Evolutionary conservation across 2,113 vertebrate species (phyloP).

Genomic region (Drymodes brunneopygia): DNA sequence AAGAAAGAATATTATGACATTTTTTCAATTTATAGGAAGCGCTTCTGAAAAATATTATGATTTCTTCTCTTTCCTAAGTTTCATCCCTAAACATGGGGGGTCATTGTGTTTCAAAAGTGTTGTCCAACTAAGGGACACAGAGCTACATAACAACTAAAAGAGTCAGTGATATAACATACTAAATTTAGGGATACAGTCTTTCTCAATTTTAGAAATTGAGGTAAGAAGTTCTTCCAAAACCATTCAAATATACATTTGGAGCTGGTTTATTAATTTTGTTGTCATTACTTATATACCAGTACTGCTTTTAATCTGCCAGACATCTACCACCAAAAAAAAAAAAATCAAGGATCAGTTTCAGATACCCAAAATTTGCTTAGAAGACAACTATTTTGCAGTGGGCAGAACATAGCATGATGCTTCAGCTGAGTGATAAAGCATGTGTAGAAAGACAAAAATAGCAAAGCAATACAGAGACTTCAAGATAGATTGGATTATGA

Average conservation of each 20-base stretch:
- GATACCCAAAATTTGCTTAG: neutral
- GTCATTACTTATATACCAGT: neutral
- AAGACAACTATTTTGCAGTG: neutral
- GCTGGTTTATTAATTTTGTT: neutral
- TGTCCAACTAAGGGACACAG: neutral
- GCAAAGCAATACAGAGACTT: neutral
- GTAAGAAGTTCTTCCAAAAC: neutral
- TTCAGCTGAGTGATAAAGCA: neutral
- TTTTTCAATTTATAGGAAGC: neutral
- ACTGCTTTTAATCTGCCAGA: neutral
- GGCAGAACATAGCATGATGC: neutral
- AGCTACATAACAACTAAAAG: neutral
- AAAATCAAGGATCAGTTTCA: neutral
- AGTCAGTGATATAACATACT: neutral
- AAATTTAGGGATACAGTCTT: neutral
- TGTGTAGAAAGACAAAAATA: neutral
- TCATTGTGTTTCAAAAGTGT: neutral
- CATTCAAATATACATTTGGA: neutral
- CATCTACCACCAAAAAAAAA: neutral
- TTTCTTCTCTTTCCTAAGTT: neutral
- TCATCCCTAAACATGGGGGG: fast-evolving
- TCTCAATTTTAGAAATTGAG: neutral
- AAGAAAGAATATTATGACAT: neutral
- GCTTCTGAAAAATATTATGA: neutral
- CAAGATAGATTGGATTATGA: neutral